Evolutionary conservation across 1,140 invertebrate species (phyloP).

Genomic region (Ericerus pela): DNA sequence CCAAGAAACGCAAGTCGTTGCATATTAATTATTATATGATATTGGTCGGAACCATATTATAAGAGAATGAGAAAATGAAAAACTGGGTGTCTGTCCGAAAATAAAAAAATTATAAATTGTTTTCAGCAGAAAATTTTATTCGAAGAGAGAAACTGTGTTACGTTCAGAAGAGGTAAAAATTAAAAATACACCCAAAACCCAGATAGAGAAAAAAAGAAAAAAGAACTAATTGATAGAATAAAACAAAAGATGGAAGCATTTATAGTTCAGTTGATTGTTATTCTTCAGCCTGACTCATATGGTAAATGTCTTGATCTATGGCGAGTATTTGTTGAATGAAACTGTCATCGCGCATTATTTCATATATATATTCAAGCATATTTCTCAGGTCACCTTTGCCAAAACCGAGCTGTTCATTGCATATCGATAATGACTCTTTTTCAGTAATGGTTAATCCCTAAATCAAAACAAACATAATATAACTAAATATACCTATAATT

Average conservation of each 20-base stretch:
- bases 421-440: slow-evolving; percentile 43
- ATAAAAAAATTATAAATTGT: too few species aligned
- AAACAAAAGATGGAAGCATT: background rate
- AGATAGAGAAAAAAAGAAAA: background rate
- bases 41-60: too few species aligned
- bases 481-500: background rate
- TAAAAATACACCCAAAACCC: too few species aligned
- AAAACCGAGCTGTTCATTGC: slow-evolving; percentile 53
- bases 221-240: background rate
- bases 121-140: too few species aligned
- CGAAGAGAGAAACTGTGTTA: too few species aligned
- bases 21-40: too few species aligned
- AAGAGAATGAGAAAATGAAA: too few species aligned
- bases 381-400: slow-evolving; percentile 42
- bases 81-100: too few species aligned
- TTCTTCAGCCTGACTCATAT: slow-evolving; percentile 11
- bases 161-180: background rate
- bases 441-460: slow-evolving; percentile 15
- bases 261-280: background rate
- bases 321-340: slow-evolving; percentile 53
- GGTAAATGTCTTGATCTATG: slow-evolving; percentile 54
- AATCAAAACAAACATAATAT: slow-evolving; percentile 4
- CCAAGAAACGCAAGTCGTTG: too few species aligned
- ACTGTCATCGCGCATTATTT: slow-evolving; percentile 50
- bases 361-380: slow-evolving; percentile 45